Evolutionary conservation across 2,888 invertebrate genomes (phyloP).

Genomic region (Lymantria monacha): DNA sequence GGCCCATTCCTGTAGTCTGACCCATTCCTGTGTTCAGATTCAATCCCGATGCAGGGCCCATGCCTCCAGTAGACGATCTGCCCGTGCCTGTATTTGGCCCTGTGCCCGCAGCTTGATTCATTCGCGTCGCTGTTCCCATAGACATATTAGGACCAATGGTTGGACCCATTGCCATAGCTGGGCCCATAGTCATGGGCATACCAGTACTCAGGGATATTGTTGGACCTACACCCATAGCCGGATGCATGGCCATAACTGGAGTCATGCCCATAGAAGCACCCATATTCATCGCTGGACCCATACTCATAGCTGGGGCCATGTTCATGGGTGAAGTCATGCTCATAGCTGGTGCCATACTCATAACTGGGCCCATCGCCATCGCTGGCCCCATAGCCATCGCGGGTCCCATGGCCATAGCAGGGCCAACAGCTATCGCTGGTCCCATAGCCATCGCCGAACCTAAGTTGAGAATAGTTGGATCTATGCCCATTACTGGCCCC

Average conservation of each 20-base stretch:
- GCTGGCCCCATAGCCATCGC: background rate
- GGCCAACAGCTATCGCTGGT: background rate
- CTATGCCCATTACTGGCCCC: background rate
- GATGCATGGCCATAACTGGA: conserved; percentile 3
- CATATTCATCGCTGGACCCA: background rate
- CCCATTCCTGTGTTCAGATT: background rate
- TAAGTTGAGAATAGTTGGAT: background rate
- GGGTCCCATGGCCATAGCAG: background rate
- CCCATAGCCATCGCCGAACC: background rate
- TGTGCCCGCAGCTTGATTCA: background rate
- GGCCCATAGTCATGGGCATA: background rate
- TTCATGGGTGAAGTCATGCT: background rate
- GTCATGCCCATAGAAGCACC: background rate
- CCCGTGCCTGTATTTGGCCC: background rate
- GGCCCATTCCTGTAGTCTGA: background rate
- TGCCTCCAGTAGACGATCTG: background rate
- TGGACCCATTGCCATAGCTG: background rate
- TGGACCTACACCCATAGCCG: conserved; percentile 4
- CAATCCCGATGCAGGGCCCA: background rate
- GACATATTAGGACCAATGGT: background rate
- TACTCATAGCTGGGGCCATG: background rate
- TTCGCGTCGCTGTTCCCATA: background rate
- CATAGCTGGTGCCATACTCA: background rate
- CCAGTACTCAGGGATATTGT: background rate
- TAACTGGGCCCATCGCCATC: background rate